Conservation (phyloP, 2,888 invertebrate species). For the Baronia brevicornis region DNA sequence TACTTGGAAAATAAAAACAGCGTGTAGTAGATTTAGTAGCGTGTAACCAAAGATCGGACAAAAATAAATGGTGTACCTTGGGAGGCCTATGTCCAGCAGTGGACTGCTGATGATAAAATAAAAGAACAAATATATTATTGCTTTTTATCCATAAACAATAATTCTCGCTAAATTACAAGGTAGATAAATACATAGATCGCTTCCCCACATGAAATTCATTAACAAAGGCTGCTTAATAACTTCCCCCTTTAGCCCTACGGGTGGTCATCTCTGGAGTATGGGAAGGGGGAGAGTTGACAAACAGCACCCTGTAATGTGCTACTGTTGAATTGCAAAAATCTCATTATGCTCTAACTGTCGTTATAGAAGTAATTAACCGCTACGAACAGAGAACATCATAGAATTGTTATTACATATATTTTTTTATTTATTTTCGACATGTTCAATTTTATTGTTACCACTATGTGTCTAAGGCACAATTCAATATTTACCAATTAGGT, state of each 20-base stretch:
- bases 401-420: too few relatives aligned
- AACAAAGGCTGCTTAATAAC: slow-evolving; percentile 58
- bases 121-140: too few relatives aligned
- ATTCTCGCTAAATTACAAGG: too few relatives aligned
- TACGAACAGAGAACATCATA: slow-evolving; percentile 28
- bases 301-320: slow-evolving; percentile 66
- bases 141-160: too few relatives aligned
- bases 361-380: slow-evolving; percentile 72
- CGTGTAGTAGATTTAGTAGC: too few relatives aligned
- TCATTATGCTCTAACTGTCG: slow-evolving; percentile 74
- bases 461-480: too few relatives aligned
- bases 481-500: too few relatives aligned
- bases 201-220: slow-evolving; percentile 54
- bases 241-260: slow-evolving; percentile 31
- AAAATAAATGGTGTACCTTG: too few relatives aligned
- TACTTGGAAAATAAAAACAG: too few relatives aligned
- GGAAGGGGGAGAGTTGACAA: slow-evolving; percentile 39
- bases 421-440: slow-evolving; percentile 6
- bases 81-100: too few relatives aligned
- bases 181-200: slow-evolving; percentile 24
- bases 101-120: too few relatives aligned
- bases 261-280: slow-evolving; percentile 24
- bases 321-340: slow-evolving; percentile 75
- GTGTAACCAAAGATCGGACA: too few relatives aligned
- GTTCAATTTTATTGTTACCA: neutral